These are phyloP conservation scores for Melinopterus prodromus DNA, from an alignment of 2,888 invertebrate genomes.

Conservation along the genomic window DNA sequence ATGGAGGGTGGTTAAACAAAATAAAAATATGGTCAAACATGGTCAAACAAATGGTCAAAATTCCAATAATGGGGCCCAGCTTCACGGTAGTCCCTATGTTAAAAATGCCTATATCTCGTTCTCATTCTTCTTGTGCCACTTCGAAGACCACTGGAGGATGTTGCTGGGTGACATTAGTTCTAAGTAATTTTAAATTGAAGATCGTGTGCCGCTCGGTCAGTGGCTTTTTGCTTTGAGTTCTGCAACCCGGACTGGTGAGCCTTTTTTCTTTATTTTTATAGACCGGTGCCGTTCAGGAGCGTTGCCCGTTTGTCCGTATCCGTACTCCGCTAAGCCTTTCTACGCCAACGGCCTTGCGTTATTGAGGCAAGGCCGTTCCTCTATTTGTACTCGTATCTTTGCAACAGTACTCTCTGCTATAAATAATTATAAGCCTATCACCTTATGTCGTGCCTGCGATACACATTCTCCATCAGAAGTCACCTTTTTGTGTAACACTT, in stretches of 20 bases:
- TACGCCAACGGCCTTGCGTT: slow-evolving; percentile 40
- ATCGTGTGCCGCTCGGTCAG: slow-evolving; percentile 14
- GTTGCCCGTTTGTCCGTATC: slow-evolving; percentile 1
- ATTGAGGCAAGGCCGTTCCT: slow-evolving; percentile 39
- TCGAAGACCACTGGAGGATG: neutral
- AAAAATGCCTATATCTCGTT: no score
- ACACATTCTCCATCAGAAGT: no score
- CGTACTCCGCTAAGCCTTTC: slow-evolving; percentile 13
- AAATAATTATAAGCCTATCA: neutral
- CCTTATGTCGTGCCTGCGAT: neutral
- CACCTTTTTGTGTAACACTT: neutral
- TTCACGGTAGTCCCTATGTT: no score
- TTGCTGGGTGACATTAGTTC: neutral
- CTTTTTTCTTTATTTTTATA: neutral
- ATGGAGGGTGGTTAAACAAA: no score
- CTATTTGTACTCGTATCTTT: neutral
- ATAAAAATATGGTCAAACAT: no score
- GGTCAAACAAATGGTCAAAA: no score
- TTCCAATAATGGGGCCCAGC: no score
- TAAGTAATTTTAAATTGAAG: neutral
- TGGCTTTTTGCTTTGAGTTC: slow-evolving; percentile 6
- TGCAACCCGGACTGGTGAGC: neutral
- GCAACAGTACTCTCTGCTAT: neutral
- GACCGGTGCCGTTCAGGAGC: neutral
- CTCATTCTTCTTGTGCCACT: no score